Conservation (phyloP, 1,140 invertebrate species). For the Babylonia areolata region DNA sequence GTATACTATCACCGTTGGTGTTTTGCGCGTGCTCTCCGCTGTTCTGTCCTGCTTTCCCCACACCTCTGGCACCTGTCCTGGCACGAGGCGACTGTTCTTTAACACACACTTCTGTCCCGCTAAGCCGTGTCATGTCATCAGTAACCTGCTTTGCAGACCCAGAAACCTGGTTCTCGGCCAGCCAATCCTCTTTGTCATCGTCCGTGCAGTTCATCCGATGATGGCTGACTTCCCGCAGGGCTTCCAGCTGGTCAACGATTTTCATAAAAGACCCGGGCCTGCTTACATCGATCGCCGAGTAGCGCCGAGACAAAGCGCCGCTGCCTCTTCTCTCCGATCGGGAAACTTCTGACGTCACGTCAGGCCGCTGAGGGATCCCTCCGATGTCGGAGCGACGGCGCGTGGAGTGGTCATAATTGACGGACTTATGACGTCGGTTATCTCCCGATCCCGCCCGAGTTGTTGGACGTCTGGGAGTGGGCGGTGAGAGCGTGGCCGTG, state of each 20-base stretch:
- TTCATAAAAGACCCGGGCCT: background rate
- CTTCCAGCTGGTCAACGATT: constrained; percentile 5
- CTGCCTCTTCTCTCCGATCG: background rate
- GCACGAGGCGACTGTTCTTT: background rate
- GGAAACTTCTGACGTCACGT: background rate
- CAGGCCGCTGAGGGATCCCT: background rate
- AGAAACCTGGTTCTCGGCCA: background rate
- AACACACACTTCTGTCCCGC: background rate
- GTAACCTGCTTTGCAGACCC: background rate
- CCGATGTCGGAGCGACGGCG: background rate
- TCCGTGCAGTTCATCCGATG: background rate
- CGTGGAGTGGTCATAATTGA: background rate
- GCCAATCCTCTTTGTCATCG: background rate
- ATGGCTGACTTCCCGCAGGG: background rate
- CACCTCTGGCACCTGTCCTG: background rate
- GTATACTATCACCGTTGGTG: background rate
- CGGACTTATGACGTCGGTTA: background rate
- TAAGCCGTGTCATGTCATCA: background rate
- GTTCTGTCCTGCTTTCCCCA: background rate
- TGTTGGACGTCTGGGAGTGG: background rate
- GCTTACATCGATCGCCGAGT: background rate
- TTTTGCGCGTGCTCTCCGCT: background rate
- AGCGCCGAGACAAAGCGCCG: background rate
- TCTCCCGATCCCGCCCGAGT: background rate
- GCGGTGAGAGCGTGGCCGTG: background rate